A percentile compares a stretch with the other conserved stretches of the same genome.
Evolutionary conservation across 1,140 invertebrate species (phyloP).

Genomic region (Drosophila jambulina): DNA sequence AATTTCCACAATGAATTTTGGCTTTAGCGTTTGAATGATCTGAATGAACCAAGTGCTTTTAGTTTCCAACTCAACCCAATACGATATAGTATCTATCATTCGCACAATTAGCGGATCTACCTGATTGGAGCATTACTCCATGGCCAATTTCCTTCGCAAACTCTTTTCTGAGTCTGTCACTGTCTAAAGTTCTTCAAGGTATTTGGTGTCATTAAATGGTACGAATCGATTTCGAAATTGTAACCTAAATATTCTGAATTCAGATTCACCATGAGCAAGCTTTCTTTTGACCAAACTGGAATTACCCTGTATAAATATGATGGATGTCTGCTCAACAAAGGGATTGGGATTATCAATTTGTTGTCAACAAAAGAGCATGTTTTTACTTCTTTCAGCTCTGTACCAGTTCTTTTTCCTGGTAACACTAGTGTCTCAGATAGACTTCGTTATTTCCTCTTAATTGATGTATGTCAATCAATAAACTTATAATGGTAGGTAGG

Average conservation of each 20-base stretch:
- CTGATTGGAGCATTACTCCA: background rate
- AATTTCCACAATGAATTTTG: background rate
- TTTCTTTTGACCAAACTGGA: no score
- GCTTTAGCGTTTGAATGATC: background rate
- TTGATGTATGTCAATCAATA: no score
- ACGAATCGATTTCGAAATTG: no score
- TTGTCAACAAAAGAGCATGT: background rate
- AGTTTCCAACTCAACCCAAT: background rate
- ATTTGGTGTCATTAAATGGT: no score
- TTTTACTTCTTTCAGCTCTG: background rate
- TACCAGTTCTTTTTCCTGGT: background rate
- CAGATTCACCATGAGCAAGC: no score
- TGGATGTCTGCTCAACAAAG: background rate
- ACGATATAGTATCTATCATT: background rate
- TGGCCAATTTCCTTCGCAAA: background rate
- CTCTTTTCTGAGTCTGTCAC: no score
- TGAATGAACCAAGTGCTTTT: background rate
- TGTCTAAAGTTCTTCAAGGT: no score
- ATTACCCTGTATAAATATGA: background rate
- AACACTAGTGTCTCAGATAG: no score
- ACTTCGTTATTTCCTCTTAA: no score
- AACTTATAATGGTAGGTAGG: no score
- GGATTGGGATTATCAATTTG: no score
- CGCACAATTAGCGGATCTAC: background rate
- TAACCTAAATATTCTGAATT: no score